phyloP scores from a whole-genome alignment of 2,888 invertebrate genomes.

The Drosophila borborema region DNA sequence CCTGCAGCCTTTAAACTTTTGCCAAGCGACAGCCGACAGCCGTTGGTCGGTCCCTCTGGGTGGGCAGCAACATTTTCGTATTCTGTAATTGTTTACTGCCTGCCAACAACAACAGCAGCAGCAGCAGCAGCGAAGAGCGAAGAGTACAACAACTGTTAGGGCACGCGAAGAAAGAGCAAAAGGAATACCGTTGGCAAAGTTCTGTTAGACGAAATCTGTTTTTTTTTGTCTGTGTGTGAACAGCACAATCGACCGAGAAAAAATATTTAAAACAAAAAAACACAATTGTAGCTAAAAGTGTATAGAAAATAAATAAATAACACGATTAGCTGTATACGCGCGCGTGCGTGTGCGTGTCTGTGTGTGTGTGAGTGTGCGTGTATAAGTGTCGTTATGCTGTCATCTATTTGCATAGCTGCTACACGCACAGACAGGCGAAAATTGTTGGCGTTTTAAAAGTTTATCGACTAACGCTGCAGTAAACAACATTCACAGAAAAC shows the following conservation, averaged over 20 bases:
- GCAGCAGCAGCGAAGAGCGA: not conserved
- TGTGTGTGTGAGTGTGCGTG: not conserved
- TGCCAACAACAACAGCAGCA: not conserved
- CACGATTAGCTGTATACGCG: slow-evolving; percentile 3
- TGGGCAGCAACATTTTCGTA: slow-evolving; percentile 8
- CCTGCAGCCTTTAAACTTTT: not conserved
- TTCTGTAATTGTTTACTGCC: slow-evolving; percentile 20
- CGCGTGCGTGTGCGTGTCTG: slow-evolving; percentile 1
- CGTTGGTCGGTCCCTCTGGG: slow-evolving; percentile 2
- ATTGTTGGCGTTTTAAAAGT: slow-evolving; percentile 19
- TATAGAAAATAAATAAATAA: slow-evolving; percentile 8
- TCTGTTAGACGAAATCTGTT: slow-evolving; percentile 2
- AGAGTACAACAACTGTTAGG: not conserved
- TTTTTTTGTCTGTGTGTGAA: slow-evolving; percentile 1
- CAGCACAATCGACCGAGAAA: slow-evolving; percentile 9
- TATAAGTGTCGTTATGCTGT: slow-evolving; percentile 33
- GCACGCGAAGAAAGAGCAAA: not conserved
- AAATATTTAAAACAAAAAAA: slow-evolving; percentile 4
- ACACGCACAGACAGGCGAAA: slow-evolving; percentile 9
- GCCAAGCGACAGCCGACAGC: not conserved
- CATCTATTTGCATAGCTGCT: slow-evolving; percentile 32
- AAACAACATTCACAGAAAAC: not conserved
- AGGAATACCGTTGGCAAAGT: slow-evolving; percentile 4
- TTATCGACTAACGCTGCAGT: slow-evolving; percentile 21
- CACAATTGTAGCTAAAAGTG: not conserved